A percentile compares a stretch with the other conserved stretches of the same genome.
Evolutionary conservation across 2,113 vertebrate genomes (phyloP).

Genomic region (Xenopus tropicalis): DNA sequence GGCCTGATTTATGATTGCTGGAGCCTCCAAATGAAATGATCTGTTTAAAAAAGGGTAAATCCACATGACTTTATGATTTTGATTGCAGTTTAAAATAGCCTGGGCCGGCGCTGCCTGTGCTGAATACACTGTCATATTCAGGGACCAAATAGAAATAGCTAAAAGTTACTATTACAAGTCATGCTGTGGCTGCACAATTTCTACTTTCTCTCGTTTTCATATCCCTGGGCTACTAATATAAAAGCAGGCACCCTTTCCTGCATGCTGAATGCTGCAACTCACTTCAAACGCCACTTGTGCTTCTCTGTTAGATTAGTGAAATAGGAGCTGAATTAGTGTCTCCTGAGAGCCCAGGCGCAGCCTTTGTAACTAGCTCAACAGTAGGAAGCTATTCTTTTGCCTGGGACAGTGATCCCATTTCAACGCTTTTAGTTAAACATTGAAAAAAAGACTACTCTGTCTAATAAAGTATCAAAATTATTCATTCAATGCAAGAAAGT

Average conservation of each 20-base stretch:
- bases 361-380: constrained; percentile 16
- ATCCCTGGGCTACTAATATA: background rate
- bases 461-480: background rate
- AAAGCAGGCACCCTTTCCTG: constrained; percentile 3
- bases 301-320: constrained; percentile 22
- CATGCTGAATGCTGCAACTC: constrained; percentile 13
- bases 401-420: constrained; percentile 21
- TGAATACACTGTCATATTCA: constrained; percentile 25
- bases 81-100: constrained; percentile 34
- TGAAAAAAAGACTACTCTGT: constrained; percentile 13
- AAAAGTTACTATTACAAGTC: background rate
- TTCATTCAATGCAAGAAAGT: constrained; percentile 9
- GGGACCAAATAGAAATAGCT: constrained; percentile 11
- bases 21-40: too few relatives aligned
- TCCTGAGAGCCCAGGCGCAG: background rate
- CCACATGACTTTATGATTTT: background rate
- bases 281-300: background rate
- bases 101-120: constrained; percentile 9
- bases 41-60: too few relatives aligned
- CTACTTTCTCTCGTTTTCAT: background rate
- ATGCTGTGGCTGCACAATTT: background rate
- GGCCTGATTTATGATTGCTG: too few relatives aligned
- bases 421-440: background rate
- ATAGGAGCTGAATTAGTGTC: constrained; percentile 29
- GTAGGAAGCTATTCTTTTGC: constrained; percentile 4